A percentile compares a stretch with the other conserved stretches of the same genome.
These are phyloP conservation scores for Campylorhamphus procurvoides DNA, from an alignment of 2,113 vertebrate genomes.

Conservation along the genomic window DNA sequence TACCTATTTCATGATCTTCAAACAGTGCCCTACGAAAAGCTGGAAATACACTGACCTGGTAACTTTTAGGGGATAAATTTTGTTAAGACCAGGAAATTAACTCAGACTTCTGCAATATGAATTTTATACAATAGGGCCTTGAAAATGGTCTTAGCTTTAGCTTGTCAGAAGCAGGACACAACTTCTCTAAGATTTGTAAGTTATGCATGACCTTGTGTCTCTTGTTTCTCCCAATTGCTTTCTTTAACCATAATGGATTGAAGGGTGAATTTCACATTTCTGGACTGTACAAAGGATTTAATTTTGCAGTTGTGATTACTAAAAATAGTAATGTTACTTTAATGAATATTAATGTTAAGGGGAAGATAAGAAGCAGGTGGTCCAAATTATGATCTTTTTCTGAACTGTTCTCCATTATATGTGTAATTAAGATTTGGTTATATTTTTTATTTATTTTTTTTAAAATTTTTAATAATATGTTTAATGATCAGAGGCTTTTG, in stretches of 20 bases:
- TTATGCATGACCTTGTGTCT: neutral
- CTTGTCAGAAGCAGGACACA: neutral
- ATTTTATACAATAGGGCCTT: neutral
- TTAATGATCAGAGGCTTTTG: neutral
- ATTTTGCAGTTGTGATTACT: constrained; percentile 7
- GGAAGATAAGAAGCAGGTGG: neutral
- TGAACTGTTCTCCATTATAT: neutral
- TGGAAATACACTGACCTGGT: neutral
- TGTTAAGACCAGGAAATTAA: neutral
- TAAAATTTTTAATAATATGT: neutral
- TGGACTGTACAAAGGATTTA: neutral
- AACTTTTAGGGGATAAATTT: neutral
- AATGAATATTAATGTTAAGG: neutral
- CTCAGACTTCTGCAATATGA: neutral
- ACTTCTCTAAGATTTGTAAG: neutral
- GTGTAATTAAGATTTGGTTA: neutral
- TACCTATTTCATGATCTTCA: neutral
- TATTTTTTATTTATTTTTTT: neutral
- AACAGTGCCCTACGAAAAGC: neutral
- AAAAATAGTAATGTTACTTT: neutral
- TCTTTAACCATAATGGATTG: neutral
- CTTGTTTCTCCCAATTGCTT: neutral
- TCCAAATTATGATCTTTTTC: neutral
- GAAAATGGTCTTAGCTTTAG: neutral
- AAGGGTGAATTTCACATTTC: neutral